Evolutionary conservation across 1,140 invertebrate genomes (phyloP).

Genomic region (Hestina assimilis): DNA sequence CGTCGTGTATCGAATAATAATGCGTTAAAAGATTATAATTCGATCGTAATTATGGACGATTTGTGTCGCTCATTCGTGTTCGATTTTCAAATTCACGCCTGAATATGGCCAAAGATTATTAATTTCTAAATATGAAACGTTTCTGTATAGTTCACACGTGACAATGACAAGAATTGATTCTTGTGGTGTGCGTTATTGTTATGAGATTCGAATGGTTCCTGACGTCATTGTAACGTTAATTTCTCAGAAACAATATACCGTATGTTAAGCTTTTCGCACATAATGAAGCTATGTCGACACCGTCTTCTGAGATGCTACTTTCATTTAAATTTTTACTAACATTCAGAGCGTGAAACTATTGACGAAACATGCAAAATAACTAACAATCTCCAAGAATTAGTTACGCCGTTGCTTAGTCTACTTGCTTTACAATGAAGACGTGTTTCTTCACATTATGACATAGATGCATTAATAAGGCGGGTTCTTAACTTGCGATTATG

Average conservation of each 20-base stretch:
- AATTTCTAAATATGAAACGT: constrained; percentile 63
- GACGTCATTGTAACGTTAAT: constrained; percentile 63
- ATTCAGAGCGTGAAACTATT: constrained; percentile 75
- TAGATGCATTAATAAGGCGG: constrained; percentile 57
- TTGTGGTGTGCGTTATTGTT: constrained; percentile 61
- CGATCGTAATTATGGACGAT: constrained; percentile 48
- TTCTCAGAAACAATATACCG: constrained; percentile 42
- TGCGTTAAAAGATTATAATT: constrained; percentile 54
- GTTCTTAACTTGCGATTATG: constrained; percentile 12
- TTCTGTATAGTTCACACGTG: constrained; percentile 53
- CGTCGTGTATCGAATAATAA: constrained; percentile 47
- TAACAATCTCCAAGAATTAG: constrained; percentile 76
- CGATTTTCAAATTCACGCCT: constrained; percentile 30
- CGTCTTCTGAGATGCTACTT: constrained; percentile 52
- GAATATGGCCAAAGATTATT: no score
- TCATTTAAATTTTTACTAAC: constrained; percentile 63
- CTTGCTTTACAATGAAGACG: constrained; percentile 64
- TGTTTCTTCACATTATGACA: constrained; percentile 66
- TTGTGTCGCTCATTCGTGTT: constrained; percentile 38
- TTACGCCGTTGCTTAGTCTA: constrained; percentile 72
- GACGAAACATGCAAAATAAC: constrained; percentile 78
- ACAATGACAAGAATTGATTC: constrained; percentile 39
- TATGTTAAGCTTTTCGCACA: constrained; percentile 22
- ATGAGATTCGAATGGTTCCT: constrained; percentile 53
- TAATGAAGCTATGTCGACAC: constrained; percentile 37